Percentiles rank a stretch among this genome's conserved stretches.
Conservation (phyloP, 2,113 vertebrate genomes). For the Scartelaos histophorus region DNA sequence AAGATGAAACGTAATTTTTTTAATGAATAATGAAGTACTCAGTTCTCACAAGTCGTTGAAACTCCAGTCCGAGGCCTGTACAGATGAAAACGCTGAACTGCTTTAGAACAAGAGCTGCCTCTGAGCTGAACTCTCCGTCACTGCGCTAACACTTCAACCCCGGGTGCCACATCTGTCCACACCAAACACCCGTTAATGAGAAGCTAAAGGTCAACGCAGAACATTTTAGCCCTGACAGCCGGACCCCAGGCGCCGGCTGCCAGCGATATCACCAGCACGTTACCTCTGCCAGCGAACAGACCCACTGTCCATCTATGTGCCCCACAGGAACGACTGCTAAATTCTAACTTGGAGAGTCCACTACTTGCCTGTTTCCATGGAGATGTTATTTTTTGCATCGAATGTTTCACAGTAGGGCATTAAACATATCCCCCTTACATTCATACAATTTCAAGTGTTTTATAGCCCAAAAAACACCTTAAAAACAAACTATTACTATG, state of each 20-base stretch:
- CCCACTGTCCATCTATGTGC: neutral
- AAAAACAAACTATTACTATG: no score
- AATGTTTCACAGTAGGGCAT: no score
- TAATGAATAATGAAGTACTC: neutral
- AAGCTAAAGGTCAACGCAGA: constrained; percentile 73
- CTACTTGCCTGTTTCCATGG: no score
- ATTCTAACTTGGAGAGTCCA: constrained; percentile 13
- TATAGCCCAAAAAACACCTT: no score
- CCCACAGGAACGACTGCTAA: constrained; percentile 30
- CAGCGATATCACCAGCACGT: constrained; percentile 41
- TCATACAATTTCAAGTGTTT: no score
- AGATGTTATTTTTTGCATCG: no score
- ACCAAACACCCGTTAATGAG: constrained; percentile 57
- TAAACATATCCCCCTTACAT: no score
- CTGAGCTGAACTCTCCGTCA: neutral
- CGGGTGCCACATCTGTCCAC: constrained; percentile 51
- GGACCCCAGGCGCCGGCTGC: constrained; percentile 33
- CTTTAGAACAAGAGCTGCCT: neutral
- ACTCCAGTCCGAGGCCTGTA: neutral
- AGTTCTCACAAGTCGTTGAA: neutral
- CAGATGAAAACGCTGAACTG: neutral
- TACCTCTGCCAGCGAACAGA: constrained; percentile 37
- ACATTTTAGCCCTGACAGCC: constrained; percentile 54
- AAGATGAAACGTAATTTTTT: neutral
- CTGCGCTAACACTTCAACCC: neutral